Evolutionary conservation across 2,888 invertebrate genomes (phyloP).

Genomic region (Cistogaster globosa): DNA sequence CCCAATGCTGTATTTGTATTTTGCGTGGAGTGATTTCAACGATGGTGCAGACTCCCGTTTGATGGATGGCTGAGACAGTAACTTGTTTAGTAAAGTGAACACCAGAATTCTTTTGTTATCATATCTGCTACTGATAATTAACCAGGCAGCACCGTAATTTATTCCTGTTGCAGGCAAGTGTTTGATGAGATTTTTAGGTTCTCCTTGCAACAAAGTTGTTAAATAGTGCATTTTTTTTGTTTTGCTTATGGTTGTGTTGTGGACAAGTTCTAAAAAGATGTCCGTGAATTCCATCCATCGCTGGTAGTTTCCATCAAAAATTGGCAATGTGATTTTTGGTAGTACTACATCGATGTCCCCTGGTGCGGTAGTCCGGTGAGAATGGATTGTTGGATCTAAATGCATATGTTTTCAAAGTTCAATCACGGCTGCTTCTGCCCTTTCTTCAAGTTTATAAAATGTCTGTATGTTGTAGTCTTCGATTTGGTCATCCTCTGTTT

Average conservation of each 20-base stretch:
- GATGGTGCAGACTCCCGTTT: background rate
- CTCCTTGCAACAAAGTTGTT: background rate
- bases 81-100: background rate
- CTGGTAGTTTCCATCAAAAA: background rate
- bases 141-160: background rate
- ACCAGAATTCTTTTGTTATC: background rate
- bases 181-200: background rate
- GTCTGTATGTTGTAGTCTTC: background rate
- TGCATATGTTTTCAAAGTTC: background rate
- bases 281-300: background rate
- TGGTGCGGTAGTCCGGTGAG: background rate
- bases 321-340: background rate
- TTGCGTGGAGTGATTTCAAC: background rate
- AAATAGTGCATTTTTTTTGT: background rate
- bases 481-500: background rate
- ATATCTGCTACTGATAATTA: background rate
- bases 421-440: background rate
- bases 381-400: background rate
- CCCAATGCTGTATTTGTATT: no score
- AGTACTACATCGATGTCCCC: no score
- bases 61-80: background rate
- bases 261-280: background rate
- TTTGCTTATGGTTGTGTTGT: background rate
- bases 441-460: background rate
- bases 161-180: slow-evolving; percentile 5